Base-by-base conservation (phyloP, 2,113 vertebrate genomes). In the Lepus timidus region DNA sequence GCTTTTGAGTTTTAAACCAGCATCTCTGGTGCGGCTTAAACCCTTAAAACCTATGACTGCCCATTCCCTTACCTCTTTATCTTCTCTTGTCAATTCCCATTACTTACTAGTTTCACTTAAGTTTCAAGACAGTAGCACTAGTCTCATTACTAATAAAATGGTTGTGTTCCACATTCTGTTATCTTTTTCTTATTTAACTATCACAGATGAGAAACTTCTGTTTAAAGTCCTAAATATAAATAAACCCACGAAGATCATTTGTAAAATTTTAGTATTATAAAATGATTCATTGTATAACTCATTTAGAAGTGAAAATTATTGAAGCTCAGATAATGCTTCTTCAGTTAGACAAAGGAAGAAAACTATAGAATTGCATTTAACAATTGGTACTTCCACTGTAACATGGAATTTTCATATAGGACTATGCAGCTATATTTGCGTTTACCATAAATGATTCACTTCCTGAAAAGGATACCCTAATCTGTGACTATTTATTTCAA, bases 401-500 rank as follows among this genome's bases (percentile, higher is more conserved):
- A 71, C 3, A 3, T 33, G 14, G 27, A 67, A 23, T 94, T 76
- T 90, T 65, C 29, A 79, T 88, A 78, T 16, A 65, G 55, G 20
- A 62, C 81, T 55, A 74, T 96, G 65, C 5, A 61, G 52, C 16
- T 94, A 82, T 5, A 65, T 85, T 79, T 20, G 76, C 6, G 22
- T 96, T 95, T 96, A 61, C 17, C 27, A 25, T 58, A 68, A 29
- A 20, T 36, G 33, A 67, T 67, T 70, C 75, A 93, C 1, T 76
- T 87, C 12, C 31, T 19, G 23, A 33, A 93, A 90, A 29, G 1
- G 0, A 82, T 51, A n/a, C 16, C 4, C 22, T 85, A 70, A 81
- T 39, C 14, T 71, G 22, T 20, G 27, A 90, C 51, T 91, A 33
- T 85, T 81, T 91, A 73, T 92, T 87, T 97, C 17, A 27, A 95